Evolutionary conservation across 2,797 vertebrate genomes (phyloP).

Genomic region (Nannoperca obscura): DNA sequence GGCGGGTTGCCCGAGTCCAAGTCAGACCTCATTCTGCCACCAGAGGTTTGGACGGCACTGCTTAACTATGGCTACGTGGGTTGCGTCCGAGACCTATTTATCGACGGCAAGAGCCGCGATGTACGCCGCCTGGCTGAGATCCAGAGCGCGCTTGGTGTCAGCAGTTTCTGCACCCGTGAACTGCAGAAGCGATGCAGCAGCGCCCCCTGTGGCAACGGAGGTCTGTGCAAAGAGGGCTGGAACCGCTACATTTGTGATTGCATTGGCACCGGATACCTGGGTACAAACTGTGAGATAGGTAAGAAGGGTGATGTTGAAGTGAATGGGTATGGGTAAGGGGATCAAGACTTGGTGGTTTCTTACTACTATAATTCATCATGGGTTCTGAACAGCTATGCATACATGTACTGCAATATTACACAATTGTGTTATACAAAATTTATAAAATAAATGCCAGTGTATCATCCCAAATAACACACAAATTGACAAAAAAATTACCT

Average conservation of each 20-base stretch:
- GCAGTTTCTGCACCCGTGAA: constrained; percentile 92
- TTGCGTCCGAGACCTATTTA: constrained; percentile 94
- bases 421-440: not conserved
- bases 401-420: not conserved
- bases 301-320: constrained; percentile 38
- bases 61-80: constrained; percentile 94
- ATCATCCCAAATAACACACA: not conserved
- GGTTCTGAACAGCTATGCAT: not conserved
- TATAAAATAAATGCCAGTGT: not conserved
- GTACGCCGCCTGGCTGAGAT: constrained; percentile 90
- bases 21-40: constrained; percentile 88
- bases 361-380: not conserved
- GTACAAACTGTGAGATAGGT: constrained; percentile 92
- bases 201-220: constrained; percentile 89
- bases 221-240: constrained; percentile 94
- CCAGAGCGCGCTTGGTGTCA: constrained; percentile 87
- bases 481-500: not conserved
- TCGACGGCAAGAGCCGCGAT: constrained; percentile 93
- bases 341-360: not conserved
- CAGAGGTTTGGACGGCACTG: constrained; percentile 93
- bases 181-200: constrained; percentile 90
- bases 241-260: constrained; percentile 96
- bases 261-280: constrained; percentile 91
- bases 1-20: constrained; percentile 91
- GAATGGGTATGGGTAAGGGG: not conserved